Evolutionary conservation across 2,797 vertebrate genomes (phyloP).

Genomic region (Australoheros facetus): DNA sequence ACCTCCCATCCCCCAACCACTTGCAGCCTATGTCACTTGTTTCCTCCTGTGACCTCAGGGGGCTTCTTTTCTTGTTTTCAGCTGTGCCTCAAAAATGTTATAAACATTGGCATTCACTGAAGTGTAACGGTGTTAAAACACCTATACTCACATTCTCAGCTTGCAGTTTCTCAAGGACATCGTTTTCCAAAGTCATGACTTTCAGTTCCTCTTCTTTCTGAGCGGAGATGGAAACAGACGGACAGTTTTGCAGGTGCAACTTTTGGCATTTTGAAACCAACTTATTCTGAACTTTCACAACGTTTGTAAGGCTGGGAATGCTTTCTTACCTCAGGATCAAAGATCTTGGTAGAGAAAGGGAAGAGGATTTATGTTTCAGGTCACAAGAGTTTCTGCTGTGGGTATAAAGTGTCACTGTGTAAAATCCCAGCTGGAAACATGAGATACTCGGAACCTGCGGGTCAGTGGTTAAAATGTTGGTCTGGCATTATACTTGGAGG

Average conservation of each 20-base stretch:
- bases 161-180: background rate
- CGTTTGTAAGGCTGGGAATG: background rate
- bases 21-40: background rate
- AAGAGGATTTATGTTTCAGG: constrained; percentile 30
- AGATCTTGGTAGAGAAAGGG: background rate
- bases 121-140: background rate
- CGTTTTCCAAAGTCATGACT: constrained; percentile 25
- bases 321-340: background rate
- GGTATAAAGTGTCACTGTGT: constrained; percentile 35
- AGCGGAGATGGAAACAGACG: background rate
- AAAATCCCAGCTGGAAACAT: constrained; percentile 30
- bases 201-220: constrained; percentile 44
- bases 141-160: background rate
- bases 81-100: constrained; percentile 5
- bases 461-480: constrained; percentile 2
- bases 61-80: constrained; percentile 1
- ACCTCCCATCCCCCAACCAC: background rate
- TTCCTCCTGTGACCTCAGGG: background rate
- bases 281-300: background rate
- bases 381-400: constrained; percentile 2
- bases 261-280: background rate
- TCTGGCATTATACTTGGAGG: background rate
- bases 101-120: background rate
- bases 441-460: background rate
- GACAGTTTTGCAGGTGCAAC: background rate